Evolutionary conservation across 2,797 vertebrate species (phyloP).

Genomic region (Simalia tracyae): DNA sequence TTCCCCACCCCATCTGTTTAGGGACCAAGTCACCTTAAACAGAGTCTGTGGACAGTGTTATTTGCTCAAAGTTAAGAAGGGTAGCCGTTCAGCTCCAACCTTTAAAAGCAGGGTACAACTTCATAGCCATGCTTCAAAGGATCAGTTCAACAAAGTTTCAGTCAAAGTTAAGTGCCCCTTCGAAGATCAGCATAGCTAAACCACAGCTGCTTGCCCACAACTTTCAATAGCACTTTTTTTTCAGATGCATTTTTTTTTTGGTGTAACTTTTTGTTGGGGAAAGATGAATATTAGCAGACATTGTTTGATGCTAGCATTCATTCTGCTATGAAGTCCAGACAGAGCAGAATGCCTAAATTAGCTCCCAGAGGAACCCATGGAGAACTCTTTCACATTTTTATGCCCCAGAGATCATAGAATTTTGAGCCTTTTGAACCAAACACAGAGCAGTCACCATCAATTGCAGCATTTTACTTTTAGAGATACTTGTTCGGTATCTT

Average conservation of each 20-base stretch:
- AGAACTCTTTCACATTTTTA: not conserved
- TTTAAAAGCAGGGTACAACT: not conserved
- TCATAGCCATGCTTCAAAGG: not conserved
- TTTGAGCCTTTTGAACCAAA: not conserved
- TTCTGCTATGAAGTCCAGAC: not conserved
- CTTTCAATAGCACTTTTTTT: not conserved
- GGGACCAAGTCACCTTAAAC: not conserved
- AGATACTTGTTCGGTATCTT: not conserved
- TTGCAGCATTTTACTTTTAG: not conserved
- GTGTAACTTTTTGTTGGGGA: not conserved
- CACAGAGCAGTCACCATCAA: not conserved
- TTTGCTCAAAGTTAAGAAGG: not conserved
- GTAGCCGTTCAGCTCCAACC: not conserved
- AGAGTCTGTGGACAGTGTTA: not conserved
- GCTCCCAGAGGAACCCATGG: not conserved
- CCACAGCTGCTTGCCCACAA: not conserved
- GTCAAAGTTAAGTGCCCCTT: not conserved
- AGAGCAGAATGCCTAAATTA: not conserved
- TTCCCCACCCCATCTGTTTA: not conserved
- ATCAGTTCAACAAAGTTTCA: not conserved
- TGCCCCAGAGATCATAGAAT: not conserved
- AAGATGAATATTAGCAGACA: not conserved
- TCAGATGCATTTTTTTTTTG: not conserved
- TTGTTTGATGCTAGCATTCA: not conserved
- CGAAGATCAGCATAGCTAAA: not conserved